These are phyloP conservation scores for Crotophaga sulcirostris DNA, from an alignment of 2,113 vertebrate genomes.

Conservation along the genomic window DNA sequence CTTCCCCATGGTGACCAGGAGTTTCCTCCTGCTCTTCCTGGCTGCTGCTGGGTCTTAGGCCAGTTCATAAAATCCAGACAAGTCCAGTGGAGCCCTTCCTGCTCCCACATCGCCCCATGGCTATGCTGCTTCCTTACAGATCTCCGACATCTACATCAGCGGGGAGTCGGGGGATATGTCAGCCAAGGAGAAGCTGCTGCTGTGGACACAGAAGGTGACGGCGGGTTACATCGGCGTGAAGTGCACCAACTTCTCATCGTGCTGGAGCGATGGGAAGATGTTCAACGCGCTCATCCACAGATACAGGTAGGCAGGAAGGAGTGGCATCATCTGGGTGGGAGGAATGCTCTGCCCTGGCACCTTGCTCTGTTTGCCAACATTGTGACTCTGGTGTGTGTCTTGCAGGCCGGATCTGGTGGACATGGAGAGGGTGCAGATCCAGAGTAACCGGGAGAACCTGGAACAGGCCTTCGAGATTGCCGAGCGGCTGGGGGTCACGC, in stretches of 20 bases:
- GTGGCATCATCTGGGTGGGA: not conserved
- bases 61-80: fast-evolving
- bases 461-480: conserved; percentile 98
- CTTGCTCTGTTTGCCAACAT: fast-evolving
- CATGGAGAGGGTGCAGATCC: conserved; percentile 90
- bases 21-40: not conserved
- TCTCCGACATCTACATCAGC: conserved; percentile 97
- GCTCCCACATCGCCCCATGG: not conserved
- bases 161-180: conserved; percentile 96
- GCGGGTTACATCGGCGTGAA: conserved; percentile 92
- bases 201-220: conserved; percentile 95
- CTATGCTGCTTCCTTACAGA: conserved; percentile 73
- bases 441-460: conserved; percentile 94
- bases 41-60: not conserved
- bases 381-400: not conserved
- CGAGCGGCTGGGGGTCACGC: conserved; percentile 92
- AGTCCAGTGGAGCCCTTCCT: not conserved
- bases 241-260: conserved; percentile 94
- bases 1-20: fast-evolving
- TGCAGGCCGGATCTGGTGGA: conserved; percentile 95
- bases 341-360: not conserved
- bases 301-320: conserved; percentile 83
- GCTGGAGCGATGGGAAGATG: conserved; percentile 95
- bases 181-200: conserved; percentile 95
- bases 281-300: conserved; percentile 98